Evolutionary conservation across 2,113 vertebrate genomes (phyloP).

Genomic region (Guaruba guarouba): DNA sequence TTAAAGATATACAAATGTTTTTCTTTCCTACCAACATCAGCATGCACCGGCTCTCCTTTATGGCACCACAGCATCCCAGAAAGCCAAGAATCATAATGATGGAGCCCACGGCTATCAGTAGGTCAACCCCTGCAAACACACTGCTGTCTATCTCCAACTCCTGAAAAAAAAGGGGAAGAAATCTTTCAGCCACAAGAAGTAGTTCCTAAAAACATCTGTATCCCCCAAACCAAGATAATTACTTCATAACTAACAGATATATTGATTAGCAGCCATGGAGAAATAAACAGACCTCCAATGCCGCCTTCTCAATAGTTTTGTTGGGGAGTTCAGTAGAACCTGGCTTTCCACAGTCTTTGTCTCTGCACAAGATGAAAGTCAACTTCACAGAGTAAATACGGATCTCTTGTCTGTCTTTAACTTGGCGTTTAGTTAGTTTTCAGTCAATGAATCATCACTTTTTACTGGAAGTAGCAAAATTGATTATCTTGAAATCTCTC

Average conservation of each 20-base stretch:
- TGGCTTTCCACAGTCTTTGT: background rate
- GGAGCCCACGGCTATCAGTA: constrained; percentile 74
- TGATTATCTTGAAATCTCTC: background rate
- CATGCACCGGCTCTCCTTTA: constrained; percentile 84
- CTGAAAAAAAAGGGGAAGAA: constrained; percentile 15
- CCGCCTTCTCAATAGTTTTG: background rate
- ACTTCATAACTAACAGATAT: background rate
- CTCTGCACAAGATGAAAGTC: background rate
- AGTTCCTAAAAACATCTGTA: background rate
- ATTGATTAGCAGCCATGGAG: background rate
- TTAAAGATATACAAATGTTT: background rate
- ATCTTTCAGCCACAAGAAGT: background rate
- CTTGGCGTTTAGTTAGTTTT: background rate
- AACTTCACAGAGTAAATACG: background rate
- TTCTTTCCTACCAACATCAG: constrained; percentile 80
- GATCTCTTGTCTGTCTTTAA: background rate
- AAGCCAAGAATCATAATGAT: constrained; percentile 88
- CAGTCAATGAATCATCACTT: background rate
- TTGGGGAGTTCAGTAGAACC: background rate
- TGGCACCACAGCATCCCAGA: constrained; percentile 88
- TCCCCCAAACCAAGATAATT: background rate
- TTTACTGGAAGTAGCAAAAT: background rate
- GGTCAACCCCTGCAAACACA: background rate
- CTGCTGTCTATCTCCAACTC: background rate
- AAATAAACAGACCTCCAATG: background rate